Evolutionary conservation across 2,888 invertebrate genomes (phyloP).

Genomic region (Archips crataeganus): DNA sequence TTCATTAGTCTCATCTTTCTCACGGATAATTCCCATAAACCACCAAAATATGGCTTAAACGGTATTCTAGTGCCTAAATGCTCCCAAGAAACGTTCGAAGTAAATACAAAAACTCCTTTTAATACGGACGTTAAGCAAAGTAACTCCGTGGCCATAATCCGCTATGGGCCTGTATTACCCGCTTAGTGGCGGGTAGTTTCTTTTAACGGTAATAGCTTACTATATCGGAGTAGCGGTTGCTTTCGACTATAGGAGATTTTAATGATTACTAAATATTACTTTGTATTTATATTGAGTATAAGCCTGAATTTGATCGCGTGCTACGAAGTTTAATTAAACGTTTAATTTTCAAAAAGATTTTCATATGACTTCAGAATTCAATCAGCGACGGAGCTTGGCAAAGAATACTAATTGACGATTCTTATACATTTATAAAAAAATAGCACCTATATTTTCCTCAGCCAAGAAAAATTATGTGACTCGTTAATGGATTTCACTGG

Average conservation of each 20-base stretch:
- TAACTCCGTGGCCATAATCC: conserved; percentile 48
- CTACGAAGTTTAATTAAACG: too few species aligned
- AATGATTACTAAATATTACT: conserved; percentile 36
- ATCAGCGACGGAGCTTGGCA: too few species aligned
- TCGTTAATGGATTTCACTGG: background rate
- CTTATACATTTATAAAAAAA: too few species aligned
- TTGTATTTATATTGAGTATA: background rate
- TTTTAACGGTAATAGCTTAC: conserved; percentile 62
- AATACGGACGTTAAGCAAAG: conserved; percentile 51
- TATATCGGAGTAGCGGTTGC: conserved; percentile 35
- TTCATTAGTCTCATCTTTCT: background rate
- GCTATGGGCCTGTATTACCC: conserved; percentile 49
- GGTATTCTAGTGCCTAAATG: conserved; percentile 11
- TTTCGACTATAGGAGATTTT: conserved; percentile 31
- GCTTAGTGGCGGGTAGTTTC: conserved; percentile 63
- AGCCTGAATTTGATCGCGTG: background rate
- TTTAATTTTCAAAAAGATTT: too few species aligned
- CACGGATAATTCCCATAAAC: background rate
- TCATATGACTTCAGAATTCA: too few species aligned
- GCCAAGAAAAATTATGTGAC: too few species aligned
- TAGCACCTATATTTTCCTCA: too few species aligned
- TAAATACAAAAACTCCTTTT: conserved; percentile 45
- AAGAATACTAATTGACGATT: too few species aligned
- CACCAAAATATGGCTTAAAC: conserved; percentile 6
- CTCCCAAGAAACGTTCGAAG: conserved; percentile 33